These are phyloP conservation scores for Trichomycterus rosablanca DNA, from an alignment of 2,113 vertebrate species.

Conservation along the genomic window DNA sequence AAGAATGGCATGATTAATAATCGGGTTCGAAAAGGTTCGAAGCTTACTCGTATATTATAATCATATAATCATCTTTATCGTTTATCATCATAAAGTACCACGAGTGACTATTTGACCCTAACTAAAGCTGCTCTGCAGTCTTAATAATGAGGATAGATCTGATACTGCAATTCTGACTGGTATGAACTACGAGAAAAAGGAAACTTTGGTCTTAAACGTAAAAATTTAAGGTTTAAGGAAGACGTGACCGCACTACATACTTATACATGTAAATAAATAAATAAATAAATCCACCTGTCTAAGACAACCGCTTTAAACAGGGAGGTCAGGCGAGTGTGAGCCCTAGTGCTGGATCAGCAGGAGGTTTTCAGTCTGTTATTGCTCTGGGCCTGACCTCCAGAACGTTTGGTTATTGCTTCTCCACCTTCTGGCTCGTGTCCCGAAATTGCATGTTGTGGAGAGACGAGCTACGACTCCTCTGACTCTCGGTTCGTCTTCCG, in stretches of 20 bases:
- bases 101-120: too few relatives aligned
- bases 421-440: too few relatives aligned
- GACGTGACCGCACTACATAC: neutral
- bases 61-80: too few relatives aligned
- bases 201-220: neutral
- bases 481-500: too few relatives aligned
- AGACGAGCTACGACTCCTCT: too few relatives aligned
- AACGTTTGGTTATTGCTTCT: conserved; percentile 73
- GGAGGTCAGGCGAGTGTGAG: neutral
- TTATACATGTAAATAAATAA: neutral
- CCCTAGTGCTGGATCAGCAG: neutral
- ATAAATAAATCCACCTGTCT: neutral
- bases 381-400: conserved; percentile 40
- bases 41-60: too few relatives aligned
- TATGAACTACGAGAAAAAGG: neutral
- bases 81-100: too few relatives aligned
- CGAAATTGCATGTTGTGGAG: too few relatives aligned
- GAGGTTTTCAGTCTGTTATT: conserved; percentile 57
- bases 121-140: too few relatives aligned
- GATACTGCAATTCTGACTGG: neutral
- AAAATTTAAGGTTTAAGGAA: neutral
- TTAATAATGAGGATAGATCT: neutral
- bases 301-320: neutral
- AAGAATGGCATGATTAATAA: too few relatives aligned
- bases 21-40: too few relatives aligned